Percentiles rank a stretch among this genome's conserved stretches.
Evolutionary conservation across 2,113 vertebrate species (phyloP).

Genomic region (Oceanites oceanicus): DNA sequence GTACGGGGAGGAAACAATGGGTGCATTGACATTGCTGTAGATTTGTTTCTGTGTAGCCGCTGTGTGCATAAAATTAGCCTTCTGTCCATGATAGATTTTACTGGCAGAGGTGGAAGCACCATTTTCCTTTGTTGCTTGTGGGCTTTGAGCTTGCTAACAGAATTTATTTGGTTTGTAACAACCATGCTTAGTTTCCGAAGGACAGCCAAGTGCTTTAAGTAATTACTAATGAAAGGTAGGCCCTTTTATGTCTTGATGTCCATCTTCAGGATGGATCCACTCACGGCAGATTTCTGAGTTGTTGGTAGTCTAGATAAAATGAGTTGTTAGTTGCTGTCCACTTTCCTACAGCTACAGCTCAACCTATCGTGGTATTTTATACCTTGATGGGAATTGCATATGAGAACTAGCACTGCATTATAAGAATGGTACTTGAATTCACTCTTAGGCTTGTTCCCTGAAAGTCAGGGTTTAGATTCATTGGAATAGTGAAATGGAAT

Average conservation of each 20-base stretch:
- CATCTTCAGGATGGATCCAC: neutral
- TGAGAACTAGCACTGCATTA: neutral
- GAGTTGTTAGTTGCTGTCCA: neutral
- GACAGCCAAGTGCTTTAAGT: neutral
- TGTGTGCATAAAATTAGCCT: neutral
- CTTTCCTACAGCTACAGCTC: neutral
- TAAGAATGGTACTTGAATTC: neutral
- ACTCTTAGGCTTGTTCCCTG: neutral
- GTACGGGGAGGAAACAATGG: neutral
- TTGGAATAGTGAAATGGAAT: neutral
- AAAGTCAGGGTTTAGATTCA: neutral
- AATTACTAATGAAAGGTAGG: neutral
- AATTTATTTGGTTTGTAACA: neutral
- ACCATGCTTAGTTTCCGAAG: neutral
- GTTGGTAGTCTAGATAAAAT: neutral
- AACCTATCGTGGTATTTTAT: neutral
- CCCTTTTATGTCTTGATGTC: neutral
- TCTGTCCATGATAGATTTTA: neutral
- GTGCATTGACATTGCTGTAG: neutral
- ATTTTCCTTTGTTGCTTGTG: neutral
- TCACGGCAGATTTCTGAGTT: neutral
- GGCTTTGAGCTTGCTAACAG: neutral
- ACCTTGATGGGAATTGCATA: neutral
- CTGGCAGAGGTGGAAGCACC: neutral
- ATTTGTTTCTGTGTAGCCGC: neutral